Percentiles rank a stretch among this genome's conserved stretches.
Conservation (phyloP, 2,113 vertebrate species). For the Azemiops feae region DNA sequence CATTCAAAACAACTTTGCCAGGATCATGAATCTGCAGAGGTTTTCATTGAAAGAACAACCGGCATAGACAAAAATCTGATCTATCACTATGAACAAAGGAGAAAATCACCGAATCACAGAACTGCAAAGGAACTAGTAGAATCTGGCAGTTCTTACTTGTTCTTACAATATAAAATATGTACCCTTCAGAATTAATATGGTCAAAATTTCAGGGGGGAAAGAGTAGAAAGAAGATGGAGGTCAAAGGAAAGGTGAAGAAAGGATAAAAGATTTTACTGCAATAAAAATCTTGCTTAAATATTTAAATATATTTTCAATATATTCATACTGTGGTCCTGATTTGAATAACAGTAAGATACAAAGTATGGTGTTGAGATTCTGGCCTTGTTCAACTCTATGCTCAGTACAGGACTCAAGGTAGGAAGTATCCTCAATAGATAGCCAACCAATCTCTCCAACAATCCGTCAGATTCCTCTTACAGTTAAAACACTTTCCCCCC, state of each 20-base stretch:
- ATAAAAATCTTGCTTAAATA: not conserved
- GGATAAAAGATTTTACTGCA: not conserved
- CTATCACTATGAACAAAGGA: not conserved
- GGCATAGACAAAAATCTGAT: not conserved
- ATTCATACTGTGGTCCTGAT: not conserved
- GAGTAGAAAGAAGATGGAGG: too few relatives aligned
- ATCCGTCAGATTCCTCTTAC: not conserved
- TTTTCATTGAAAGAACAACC: conserved; percentile 18
- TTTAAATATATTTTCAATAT: not conserved
- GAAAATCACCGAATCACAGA: not conserved
- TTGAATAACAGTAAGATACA: not conserved
- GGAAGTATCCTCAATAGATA: not conserved
- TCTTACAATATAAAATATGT: not conserved
- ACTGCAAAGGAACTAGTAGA: not conserved
- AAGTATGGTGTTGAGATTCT: not conserved
- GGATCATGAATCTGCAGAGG: conserved; percentile 35
- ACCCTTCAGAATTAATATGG: too few relatives aligned
- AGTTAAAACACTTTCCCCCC: not conserved
- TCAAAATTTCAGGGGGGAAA: too few relatives aligned
- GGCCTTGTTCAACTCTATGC: not conserved
- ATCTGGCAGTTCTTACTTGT: not conserved
- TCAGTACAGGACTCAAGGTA: not conserved
- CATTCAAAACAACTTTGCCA: conserved; percentile 61
- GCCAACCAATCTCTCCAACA: not conserved
- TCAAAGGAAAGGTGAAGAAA: not conserved